Conservation (phyloP, 1,140 invertebrate species). For the Drosophila kepulauana region DNA sequence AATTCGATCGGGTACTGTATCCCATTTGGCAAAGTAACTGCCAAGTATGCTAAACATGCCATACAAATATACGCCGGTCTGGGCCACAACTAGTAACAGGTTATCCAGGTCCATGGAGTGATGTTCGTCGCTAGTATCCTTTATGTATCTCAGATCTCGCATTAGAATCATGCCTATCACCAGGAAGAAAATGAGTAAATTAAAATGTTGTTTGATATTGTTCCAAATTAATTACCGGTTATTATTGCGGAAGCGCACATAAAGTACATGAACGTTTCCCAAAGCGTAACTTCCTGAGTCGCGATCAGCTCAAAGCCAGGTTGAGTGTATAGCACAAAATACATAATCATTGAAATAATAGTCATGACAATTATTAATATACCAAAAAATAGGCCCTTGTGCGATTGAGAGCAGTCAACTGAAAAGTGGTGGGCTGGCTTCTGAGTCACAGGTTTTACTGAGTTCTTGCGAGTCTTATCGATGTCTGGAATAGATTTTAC, state of each 20-base stretch:
- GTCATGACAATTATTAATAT: conserved; percentile 94
- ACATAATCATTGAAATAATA: conserved; percentile 95
- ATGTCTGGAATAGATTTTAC: conserved; percentile 85
- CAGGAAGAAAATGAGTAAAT: too few relatives aligned
- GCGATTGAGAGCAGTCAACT: conserved; percentile 95
- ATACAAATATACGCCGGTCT: conserved; percentile 95
- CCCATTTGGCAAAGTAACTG: conserved; percentile 89
- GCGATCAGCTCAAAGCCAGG: conserved; percentile 88
- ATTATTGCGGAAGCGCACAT: conserved; percentile 73
- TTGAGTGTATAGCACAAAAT: conserved; percentile 93
- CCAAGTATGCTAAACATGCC: conserved; percentile 94
- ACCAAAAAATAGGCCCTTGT: conserved; percentile 94
- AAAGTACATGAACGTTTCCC: conserved; percentile 90
- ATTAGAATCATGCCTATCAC: conserved; percentile 87
- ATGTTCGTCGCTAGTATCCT: conserved; percentile 86
- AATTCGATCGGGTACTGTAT: conserved; percentile 85
- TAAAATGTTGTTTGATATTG: too few relatives aligned
- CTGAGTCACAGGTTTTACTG: conserved; percentile 79
- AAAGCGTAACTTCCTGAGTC: conserved; percentile 91
- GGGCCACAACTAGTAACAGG: conserved; percentile 93
- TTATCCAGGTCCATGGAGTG: conserved; percentile 91
- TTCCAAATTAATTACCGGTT: conserved; percentile 52
- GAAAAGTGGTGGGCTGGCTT: conserved; percentile 90
- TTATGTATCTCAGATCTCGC: conserved; percentile 87
- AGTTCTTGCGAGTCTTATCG: conserved; percentile 72